phyloP scores from a whole-genome alignment of 1,140 invertebrate species.

The Drosophila parvula region DNA sequence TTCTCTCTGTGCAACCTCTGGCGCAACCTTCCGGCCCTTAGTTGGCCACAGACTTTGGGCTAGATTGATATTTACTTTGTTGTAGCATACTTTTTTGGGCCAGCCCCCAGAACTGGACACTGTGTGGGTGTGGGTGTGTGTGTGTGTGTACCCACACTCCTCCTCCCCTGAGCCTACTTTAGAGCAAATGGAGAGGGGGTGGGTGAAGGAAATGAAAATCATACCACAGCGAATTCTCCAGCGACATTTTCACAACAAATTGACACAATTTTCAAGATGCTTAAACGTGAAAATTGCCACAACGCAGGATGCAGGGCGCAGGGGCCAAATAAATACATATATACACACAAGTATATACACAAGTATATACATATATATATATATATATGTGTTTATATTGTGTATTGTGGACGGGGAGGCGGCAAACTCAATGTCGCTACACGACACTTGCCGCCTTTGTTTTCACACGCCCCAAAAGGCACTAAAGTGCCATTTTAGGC shows the following conservation, averaged over 20 bases:
- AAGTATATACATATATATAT: not conserved
- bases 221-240: slow-evolving; percentile 71
- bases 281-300: slow-evolving; percentile 68
- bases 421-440: slow-evolving; percentile 65
- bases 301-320: slow-evolving; percentile 4
- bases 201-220: slow-evolving; percentile 56
- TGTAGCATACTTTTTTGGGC: slow-evolving; percentile 63
- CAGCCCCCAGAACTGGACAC: slow-evolving; percentile 25
- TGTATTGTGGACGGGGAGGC: not conserved
- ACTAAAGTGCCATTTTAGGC: slow-evolving; percentile 83
- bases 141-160: not conserved
- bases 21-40: not conserved
- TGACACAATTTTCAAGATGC: slow-evolving; percentile 83
- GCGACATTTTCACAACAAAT: slow-evolving; percentile 81
- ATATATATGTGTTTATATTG: not conserved
- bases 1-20: not conserved
- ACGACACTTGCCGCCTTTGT: slow-evolving; percentile 80
- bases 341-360: slow-evolving; percentile 1
- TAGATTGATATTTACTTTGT: slow-evolving; percentile 76
- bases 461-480: slow-evolving; percentile 82
- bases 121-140: not conserved
- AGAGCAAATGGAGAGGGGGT: not conserved
- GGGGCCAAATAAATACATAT: slow-evolving; percentile 26
- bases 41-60: slow-evolving; percentile 38
- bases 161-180: slow-evolving; percentile 35